Conservation (phyloP, 2,797 vertebrate genomes). For the Brachyrhaphis roseni region DNA sequence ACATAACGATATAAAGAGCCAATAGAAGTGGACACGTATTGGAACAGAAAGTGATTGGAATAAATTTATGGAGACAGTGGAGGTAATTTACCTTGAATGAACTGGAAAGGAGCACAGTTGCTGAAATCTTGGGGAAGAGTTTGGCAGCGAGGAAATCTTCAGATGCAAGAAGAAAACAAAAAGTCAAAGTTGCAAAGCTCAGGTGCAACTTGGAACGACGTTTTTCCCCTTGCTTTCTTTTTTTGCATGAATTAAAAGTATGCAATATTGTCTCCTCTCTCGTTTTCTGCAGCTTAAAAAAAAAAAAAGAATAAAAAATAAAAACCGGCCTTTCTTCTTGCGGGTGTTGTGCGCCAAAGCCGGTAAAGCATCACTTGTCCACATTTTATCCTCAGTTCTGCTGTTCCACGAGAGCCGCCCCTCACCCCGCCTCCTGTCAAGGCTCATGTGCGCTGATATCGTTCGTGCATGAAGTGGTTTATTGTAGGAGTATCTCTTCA, state of each 20-base stretch:
- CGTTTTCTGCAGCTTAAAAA: slow-evolving; percentile 10
- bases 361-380: slow-evolving; percentile 73
- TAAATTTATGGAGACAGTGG: slow-evolving; percentile 55
- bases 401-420: slow-evolving; percentile 60
- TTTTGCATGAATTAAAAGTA: slow-evolving; percentile 6
- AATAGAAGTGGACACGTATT: slow-evolving; percentile 42
- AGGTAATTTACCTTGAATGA: slow-evolving; percentile 72
- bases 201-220: slow-evolving; percentile 36
- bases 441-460: slow-evolving; percentile 4
- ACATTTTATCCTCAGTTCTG: slow-evolving; percentile 79
- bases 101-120: slow-evolving; percentile 45
- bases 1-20: slow-evolving; percentile 43
- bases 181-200: slow-evolving; percentile 39
- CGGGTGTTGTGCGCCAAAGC: slow-evolving; percentile 61
- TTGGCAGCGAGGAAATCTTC: slow-evolving; percentile 40
- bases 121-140: slow-evolving; percentile 41
- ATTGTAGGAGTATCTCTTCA: not conserved
- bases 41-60: slow-evolving; percentile 36
- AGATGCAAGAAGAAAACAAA: slow-evolving; percentile 15
- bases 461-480: not conserved
- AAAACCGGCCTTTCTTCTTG: slow-evolving; percentile 39
- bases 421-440: slow-evolving; percentile 72
- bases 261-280: slow-evolving; percentile 11
- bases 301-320: not conserved
- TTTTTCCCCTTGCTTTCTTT: slow-evolving; percentile 1